These are phyloP conservation scores for Trachurus trachurus DNA, from an alignment of 2,797 vertebrate species.

Conservation along the genomic window DNA sequence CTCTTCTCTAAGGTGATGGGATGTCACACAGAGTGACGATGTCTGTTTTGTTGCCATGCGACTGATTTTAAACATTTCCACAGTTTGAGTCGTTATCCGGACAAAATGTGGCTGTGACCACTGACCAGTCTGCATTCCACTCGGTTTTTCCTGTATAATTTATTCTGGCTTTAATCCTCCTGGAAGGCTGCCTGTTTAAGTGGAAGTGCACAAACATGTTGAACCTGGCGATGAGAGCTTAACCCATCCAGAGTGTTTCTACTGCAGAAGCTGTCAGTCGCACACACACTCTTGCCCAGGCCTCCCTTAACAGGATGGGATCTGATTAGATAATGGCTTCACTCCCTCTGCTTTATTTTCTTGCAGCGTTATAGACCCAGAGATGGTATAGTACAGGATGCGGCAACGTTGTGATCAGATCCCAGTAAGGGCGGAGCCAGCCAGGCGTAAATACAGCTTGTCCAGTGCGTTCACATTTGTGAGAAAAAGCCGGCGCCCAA, in stretches of 20 bases:
- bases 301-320: slow-evolving; percentile 23
- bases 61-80: slow-evolving; percentile 72
- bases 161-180: slow-evolving; percentile 39
- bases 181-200: slow-evolving; percentile 56
- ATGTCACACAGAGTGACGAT: slow-evolving; percentile 28
- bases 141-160: slow-evolving; percentile 61
- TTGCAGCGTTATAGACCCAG: slow-evolving; percentile 31
- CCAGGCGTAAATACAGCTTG: slow-evolving; percentile 23
- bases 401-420: slow-evolving; percentile 19
- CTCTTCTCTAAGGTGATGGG: slow-evolving; percentile 22
- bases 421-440: slow-evolving; percentile 36
- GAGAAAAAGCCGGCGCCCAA: slow-evolving; percentile 42
- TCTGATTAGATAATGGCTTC: slow-evolving; percentile 43
- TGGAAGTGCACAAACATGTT: slow-evolving; percentile 43
- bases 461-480: slow-evolving; percentile 35
- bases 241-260: slow-evolving; percentile 46
- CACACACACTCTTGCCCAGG: slow-evolving; percentile 37
- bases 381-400: slow-evolving; percentile 41
- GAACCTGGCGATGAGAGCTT: slow-evolving; percentile 43
- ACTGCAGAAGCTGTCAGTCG: slow-evolving; percentile 41
- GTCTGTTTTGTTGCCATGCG: slow-evolving; percentile 75
- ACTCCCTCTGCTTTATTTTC: slow-evolving; percentile 18
- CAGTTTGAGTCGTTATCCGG: slow-evolving; percentile 28
- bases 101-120: slow-evolving; percentile 54
- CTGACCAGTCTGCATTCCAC: slow-evolving; percentile 48